Evolutionary conservation across 2,888 invertebrate species (phyloP), one percentile per base, ranked within the genome.

Genomic region (Coenonympha glycerion): DNA sequence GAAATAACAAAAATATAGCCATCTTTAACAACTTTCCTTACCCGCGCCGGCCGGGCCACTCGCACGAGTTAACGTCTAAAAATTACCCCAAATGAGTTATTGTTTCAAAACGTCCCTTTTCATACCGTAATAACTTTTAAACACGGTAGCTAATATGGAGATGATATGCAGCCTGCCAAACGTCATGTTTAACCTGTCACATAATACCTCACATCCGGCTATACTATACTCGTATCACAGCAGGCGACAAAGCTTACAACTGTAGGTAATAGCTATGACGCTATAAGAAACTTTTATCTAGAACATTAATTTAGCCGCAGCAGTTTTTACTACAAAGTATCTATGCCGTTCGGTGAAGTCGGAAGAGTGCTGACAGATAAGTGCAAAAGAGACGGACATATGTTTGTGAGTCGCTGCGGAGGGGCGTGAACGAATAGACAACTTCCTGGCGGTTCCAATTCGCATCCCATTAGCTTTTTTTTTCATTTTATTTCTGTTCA

Each of bases 351-450:
- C 41, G 15, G 26, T n/a, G 16, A 37, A 37, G 34, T 28, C 28
- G 46, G 26, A 28, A 46, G 44, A 52, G 42, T 49, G 31, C 19
- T 13, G 18, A 33, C 39, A 30, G 13, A 36, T 51, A 50, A 18
- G 73, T 55, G 57, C 34, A 64, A 81, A 52, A 55, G 70, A 56
- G 76, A 76, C 49, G 36, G 63, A 2, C 58, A 57, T 69, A 65
- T 49, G 42, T 66, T 57, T 53, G 59, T 63, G 51, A 55, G 51
- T 62, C 59, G 62, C 56, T 57, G 63, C 62, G 55, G 53, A 66
- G 65, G 78, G 85, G 85, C 85, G 85, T 79, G 79, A 64, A 75
- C 71, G 64, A 73, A 81, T 85, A 85, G 85, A 85, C 71, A 83
- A 78, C 66, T 73, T 65, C 60, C 62, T 64, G 61, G 49, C 62